Conservation (phyloP, 2,888 invertebrate genomes). For the Octodonta nipae region DNA sequence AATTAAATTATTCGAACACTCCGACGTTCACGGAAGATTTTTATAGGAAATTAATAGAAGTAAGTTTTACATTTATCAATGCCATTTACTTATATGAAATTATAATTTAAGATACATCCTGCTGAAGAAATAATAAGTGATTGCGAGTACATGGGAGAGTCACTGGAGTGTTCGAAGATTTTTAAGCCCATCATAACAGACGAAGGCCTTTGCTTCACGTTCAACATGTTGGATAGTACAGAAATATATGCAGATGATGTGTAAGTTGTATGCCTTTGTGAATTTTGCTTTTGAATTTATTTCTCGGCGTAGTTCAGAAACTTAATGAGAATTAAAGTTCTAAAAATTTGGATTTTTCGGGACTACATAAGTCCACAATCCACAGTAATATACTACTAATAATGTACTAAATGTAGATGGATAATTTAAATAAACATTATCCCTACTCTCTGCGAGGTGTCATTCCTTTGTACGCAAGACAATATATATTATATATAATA, state of each 20-base stretch:
- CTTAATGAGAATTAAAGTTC: too few relatives aligned
- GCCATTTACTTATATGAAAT: too few relatives aligned
- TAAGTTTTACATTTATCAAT: slow-evolving; percentile 7
- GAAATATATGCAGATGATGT: slow-evolving; percentile 44
- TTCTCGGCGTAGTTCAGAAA: neutral
- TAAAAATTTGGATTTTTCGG: too few relatives aligned
- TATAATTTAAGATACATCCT: too few relatives aligned
- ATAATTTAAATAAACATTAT: too few relatives aligned
- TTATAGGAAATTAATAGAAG: slow-evolving; percentile 12
- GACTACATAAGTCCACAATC: too few relatives aligned
- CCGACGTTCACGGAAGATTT: slow-evolving; percentile 37
- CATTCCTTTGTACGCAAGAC: too few relatives aligned
- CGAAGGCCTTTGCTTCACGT: slow-evolving; percentile 58
- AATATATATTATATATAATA: too few relatives aligned
- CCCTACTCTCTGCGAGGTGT: too few relatives aligned
- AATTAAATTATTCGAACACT: slow-evolving; percentile 40
- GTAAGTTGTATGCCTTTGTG: slow-evolving; percentile 35
- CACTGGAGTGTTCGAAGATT: slow-evolving; percentile 16
- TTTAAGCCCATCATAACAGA: slow-evolving; percentile 45
- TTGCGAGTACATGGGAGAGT: slow-evolving; percentile 20
- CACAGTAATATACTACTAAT: too few relatives aligned
- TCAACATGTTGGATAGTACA: slow-evolving; percentile 47
- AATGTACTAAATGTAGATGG: too few relatives aligned
- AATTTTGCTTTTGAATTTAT: slow-evolving; percentile 3
- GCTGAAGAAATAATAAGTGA: too few relatives aligned